A percentile compares a stretch with the other conserved stretches of the same genome.
Conservation (phyloP, 2,888 invertebrate species). For the Cerastis leucographa region DNA sequence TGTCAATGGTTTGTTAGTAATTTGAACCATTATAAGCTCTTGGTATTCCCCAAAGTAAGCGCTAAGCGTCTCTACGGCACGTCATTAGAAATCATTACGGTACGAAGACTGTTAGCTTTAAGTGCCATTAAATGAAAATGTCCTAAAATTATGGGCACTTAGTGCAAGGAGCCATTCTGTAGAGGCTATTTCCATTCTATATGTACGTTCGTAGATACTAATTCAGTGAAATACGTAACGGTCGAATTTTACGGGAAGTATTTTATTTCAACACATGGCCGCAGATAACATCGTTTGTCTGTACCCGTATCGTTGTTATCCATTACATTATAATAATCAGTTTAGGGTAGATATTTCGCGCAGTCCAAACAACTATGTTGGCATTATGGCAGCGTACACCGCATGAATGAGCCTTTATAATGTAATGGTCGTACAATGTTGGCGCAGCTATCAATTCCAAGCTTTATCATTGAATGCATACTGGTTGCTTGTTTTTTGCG, state of each 20-base stretch:
- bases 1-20: conserved; percentile 70
- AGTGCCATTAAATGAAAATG: conserved; percentile 77
- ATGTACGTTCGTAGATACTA: conserved; percentile 47
- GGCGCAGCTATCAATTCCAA: conserved; percentile 58
- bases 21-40: conserved; percentile 64
- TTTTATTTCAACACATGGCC: conserved; percentile 55
- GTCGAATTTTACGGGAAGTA: conserved; percentile 44
- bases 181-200: conserved; percentile 67
- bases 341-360: conserved; percentile 55
- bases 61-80: conserved; percentile 60
- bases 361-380: conserved; percentile 55
- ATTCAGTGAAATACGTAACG: conserved; percentile 37
- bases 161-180: conserved; percentile 72
- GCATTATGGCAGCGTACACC: conserved; percentile 42
- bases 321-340: conserved; percentile 53
- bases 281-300: conserved; percentile 54
- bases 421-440: conserved; percentile 47
- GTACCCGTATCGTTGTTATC: conserved; percentile 62
- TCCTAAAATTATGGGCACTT: conserved; percentile 75
- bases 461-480: conserved; percentile 69
- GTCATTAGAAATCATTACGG: conserved; percentile 76
- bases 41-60: conserved; percentile 63
- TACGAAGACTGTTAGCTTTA: conserved; percentile 72
- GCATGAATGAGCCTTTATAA: conserved; percentile 52
- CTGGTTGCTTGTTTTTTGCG: conserved; percentile 77